Conservation (phyloP, 1,140 invertebrate genomes). For the Chelonus insularis region DNA sequence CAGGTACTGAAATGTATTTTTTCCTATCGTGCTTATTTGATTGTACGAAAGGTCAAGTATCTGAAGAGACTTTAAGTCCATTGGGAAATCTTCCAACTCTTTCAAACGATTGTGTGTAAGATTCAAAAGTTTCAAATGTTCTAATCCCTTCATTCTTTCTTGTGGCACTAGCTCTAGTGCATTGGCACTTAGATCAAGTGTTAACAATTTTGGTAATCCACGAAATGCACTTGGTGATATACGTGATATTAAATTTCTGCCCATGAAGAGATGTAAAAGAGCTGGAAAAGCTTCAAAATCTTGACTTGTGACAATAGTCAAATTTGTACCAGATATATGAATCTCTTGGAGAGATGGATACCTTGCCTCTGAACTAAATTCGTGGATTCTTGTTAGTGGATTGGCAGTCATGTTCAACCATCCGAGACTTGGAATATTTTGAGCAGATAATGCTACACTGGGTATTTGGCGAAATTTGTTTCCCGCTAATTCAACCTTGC, state of each 20-base stretch:
- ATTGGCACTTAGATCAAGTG: constrained; percentile 83
- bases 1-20: constrained; percentile 76
- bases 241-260: constrained; percentile 74
- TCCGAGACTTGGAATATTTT: constrained; percentile 70
- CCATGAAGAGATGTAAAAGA: constrained; percentile 75
- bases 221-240: constrained; percentile 85
- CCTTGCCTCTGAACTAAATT: constrained; percentile 65
- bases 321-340: constrained; percentile 79
- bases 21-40: constrained; percentile 76
- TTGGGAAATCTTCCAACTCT: constrained; percentile 81
- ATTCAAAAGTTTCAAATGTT: constrained; percentile 73
- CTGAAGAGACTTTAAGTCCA: constrained; percentile 75
- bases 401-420: constrained; percentile 83
- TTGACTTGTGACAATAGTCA: constrained; percentile 82
- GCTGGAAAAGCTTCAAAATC: constrained; percentile 87
- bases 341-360: constrained; percentile 79
- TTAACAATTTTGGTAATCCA: constrained; percentile 72
- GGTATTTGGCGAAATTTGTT: constrained; percentile 84
- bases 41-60: constrained; percentile 83
- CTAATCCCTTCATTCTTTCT: constrained; percentile 80
- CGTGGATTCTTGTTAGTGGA: constrained; percentile 73
- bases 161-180: constrained; percentile 82
- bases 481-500: constrained; percentile 75
- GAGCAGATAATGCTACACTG: constrained; percentile 74
- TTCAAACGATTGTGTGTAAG: constrained; percentile 80